These are phyloP conservation scores for Orchesellides sinensis DNA, from an alignment of 2,888 invertebrate species.

Conservation along the genomic window DNA sequence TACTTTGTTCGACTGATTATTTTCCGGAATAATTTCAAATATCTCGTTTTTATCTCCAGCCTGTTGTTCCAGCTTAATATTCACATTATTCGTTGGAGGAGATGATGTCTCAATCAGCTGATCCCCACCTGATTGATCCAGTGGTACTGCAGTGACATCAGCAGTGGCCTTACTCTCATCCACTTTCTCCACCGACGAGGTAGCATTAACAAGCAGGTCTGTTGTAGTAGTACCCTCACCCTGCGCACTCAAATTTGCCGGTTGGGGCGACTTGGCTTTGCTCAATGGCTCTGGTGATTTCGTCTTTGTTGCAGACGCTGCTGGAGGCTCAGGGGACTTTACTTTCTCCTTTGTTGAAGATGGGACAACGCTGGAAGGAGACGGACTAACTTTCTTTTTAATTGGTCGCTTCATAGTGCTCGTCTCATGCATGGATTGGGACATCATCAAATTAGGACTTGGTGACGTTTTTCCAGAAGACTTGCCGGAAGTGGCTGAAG, in stretches of 20 bases:
- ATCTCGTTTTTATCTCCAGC: background rate
- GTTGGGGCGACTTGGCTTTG: background rate
- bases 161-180: too few species aligned
- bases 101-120: background rate
- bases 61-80: slow-evolving; percentile 9
- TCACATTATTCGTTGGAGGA: background rate
- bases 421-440: slow-evolving; percentile 57
- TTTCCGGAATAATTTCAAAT: slow-evolving; percentile 23
- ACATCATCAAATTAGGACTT: slow-evolving; percentile 34
- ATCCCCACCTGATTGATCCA: background rate
- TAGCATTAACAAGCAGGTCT: background rate
- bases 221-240: background rate
- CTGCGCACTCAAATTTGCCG: background rate
- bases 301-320: background rate
- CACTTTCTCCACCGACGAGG: too few species aligned
- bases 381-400: slow-evolving; percentile 57
- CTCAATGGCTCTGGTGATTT: background rate
- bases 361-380: background rate
- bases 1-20: background rate
- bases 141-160: background rate
- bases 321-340: slow-evolving; percentile 18
- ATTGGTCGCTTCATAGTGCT: slow-evolving; percentile 62
- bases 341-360: background rate
- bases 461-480: slow-evolving; percentile 59
- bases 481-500: slow-evolving; percentile 43